phyloP scores from a whole-genome alignment of 2,797 vertebrate species.

The Ceyx erithaca region DNA sequence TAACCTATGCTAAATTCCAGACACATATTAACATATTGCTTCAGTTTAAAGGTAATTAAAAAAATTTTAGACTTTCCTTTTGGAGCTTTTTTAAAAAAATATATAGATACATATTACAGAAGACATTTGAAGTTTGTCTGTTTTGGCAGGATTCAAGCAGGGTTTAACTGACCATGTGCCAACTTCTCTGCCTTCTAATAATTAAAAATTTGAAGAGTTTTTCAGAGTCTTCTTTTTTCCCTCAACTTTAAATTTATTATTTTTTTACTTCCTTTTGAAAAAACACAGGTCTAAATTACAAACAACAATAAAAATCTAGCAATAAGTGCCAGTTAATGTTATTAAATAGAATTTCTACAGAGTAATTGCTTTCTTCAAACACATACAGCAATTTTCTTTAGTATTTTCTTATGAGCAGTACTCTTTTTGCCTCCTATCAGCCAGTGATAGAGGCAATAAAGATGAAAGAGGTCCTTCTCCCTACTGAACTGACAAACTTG shows the following conservation, averaged over 20 bases:
- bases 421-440: not conserved
- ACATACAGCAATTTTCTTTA: not conserved
- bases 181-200: not conserved
- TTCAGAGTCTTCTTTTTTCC: not conserved
- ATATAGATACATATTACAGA: not conserved
- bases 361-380: not conserved
- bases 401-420: not conserved
- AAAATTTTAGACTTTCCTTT: not conserved
- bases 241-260: not conserved
- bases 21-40: conserved; percentile 26
- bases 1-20: conserved; percentile 46
- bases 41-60: conserved; percentile 46
- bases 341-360: not conserved
- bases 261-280: not conserved
- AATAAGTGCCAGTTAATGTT: not conserved
- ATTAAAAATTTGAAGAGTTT: not conserved
- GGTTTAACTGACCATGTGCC: not conserved
- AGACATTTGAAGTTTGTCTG: not conserved
- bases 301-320: not conserved
- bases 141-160: not conserved
- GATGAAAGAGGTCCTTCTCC: not conserved
- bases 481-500: not conserved
- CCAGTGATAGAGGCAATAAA: not conserved
- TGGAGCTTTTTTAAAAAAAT: fast-evolving
- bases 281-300: not conserved